Evolutionary conservation across 1,140 invertebrate species (phyloP), one percentile per base, ranked within the genome.

Genomic region (Aporrectodea caliginosa): DNA sequence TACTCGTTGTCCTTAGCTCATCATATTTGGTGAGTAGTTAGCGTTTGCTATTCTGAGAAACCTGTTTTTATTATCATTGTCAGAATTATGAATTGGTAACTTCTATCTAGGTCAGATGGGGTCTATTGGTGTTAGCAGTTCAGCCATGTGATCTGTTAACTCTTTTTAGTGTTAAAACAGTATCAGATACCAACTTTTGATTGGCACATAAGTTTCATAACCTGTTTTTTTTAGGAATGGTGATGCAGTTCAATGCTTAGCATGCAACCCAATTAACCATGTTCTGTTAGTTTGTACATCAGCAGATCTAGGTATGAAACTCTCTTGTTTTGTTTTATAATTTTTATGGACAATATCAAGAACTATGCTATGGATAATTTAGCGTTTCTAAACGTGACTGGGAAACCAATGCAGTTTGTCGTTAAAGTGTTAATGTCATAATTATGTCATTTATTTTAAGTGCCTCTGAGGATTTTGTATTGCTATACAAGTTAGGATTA

Each of bases 231-330:
- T 81, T 86, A 98, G 95, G 1, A 98, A 99, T 84, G 94, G 93
- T 90, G 98, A 99, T 90, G 92, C 96, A 31, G 93, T 99, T 78
- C 97, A 99, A 87, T 96, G 95, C 85, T 89, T 99, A 85, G 91
- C 94, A 29, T 99, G 97, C 84, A 98, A 98, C 90, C 97, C 98
- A 43, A 90, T 95, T 0, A 94, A 94, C 6, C 93, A 94, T 87
- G 93, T 95, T 83, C 89, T 99, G 79, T 93, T 95, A 1, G 98
- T 95, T 79, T 99, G 98, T 90, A 93, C 97, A 2, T 87, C 93
- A 1, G 93, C 92, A 73, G 98, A 99, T 86, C 97, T 99, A 91
- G 96, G 95, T 90, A 83, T 84, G 82, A 73, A 31, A 31, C 12
- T 30, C n/a, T 35, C 79, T 79, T 16, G 14, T 30, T 29, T 6